A percentile compares a stretch with the other conserved stretches of the same genome.
Evolutionary conservation across 2,113 vertebrate species (phyloP).

Genomic region (Pleuronectes platessa): DNA sequence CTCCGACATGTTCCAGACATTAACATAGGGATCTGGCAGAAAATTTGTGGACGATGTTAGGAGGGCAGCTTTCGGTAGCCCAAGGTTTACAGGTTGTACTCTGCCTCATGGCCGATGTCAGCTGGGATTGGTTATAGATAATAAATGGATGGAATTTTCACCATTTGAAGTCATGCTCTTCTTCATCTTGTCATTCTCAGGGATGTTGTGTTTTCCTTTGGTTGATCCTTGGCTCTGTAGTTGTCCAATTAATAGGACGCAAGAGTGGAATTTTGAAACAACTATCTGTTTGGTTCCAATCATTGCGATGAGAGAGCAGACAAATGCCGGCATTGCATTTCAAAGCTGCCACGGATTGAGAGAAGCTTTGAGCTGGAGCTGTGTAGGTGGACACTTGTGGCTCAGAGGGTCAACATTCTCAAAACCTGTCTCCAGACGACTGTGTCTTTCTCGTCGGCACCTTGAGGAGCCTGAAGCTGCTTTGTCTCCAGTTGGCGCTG

Average conservation of each 20-base stretch:
- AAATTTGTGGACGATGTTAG: too few relatives aligned
- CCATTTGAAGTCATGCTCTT: too few relatives aligned
- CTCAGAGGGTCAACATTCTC: constrained; percentile 39
- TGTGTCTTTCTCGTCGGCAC: constrained; percentile 10
- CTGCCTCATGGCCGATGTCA: too few relatives aligned
- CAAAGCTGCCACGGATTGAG: constrained; percentile 38
- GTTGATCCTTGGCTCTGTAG: neutral
- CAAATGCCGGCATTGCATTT: constrained; percentile 5
- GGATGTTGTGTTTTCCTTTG: neutral
- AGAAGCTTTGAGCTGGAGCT: constrained; percentile 14
- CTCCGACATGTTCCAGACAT: too few relatives aligned
- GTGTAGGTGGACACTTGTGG: constrained; percentile 55
- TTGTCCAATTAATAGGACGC: neutral
- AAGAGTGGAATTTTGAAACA: neutral
- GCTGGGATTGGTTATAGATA: too few relatives aligned
- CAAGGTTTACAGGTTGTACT: too few relatives aligned
- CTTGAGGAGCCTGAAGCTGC: neutral
- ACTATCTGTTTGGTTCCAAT: neutral
- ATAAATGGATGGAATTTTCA: too few relatives aligned
- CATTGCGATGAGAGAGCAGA: neutral
- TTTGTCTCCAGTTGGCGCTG: constrained; percentile 25
- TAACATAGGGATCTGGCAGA: too few relatives aligned
- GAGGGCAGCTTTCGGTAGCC: too few relatives aligned
- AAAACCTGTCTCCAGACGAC: constrained; percentile 24
- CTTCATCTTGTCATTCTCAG: neutral